Base-by-base conservation (phyloP, 2,888 invertebrate species). In the Nomada lathburiana region DNA sequence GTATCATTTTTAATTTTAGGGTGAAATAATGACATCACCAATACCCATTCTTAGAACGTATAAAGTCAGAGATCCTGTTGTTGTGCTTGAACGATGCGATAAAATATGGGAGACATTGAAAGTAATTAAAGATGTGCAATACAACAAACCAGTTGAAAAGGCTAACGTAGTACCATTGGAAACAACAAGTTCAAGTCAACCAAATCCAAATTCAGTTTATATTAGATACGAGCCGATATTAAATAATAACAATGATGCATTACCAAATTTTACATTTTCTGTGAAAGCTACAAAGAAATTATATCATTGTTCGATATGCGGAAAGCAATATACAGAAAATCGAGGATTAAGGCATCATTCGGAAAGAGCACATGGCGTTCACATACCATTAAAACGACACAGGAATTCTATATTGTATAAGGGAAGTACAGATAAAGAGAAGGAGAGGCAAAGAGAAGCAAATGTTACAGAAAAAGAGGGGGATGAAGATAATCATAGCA, bases 41-140 rank as follows among this genome's bases (percentile, higher is more conserved):
- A 71, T 83, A 59, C 78, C 85, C 23, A 63, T 85, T 44, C 62
- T 57, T 29, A 57, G 53, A 18, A 81, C 86, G 29, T 76, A 78
- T 90, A 67, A 89, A 87, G n/a, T 94, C 18, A 90, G 86, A 29
- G 88, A 92, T 50, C 89, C 92, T 11, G 76, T 86, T 29, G 80
- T 94, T 11, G 63, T 87, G 18, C 76, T 93, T 5, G 91, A 92
- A 73, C 86, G 89, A 52, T 94, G 94, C 76, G 94, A 94, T 83
- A 93, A 93, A 84, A 93, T 94, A 74, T 93, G 93, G 93, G 90
- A 93, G 71, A 93, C 93, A 3, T 80, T 93, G 60, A 87, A 94
- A 29, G 80, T 94, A 3, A 91, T 94, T 65, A 91, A 91, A 76
- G 87, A 89, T 64, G 64, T 89, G 18, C 90, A 91, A 71, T 29